Conservation (phyloP, 2,113 vertebrate species). For the Ameiurus melas region DNA sequence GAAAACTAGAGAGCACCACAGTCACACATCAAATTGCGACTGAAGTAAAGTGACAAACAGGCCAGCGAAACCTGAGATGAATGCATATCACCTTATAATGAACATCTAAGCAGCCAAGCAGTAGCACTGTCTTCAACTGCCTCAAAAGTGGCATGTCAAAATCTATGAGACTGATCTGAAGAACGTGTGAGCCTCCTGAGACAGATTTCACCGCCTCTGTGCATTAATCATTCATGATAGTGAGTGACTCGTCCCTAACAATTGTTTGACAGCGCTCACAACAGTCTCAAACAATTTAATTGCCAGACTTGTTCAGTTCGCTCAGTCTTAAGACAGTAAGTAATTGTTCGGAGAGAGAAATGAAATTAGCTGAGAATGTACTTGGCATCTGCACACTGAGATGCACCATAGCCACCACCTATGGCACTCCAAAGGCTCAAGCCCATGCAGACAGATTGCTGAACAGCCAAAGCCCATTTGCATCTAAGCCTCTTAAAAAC, state of each 20-base stretch:
- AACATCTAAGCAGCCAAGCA: constrained; percentile 57
- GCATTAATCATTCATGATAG: constrained; percentile 64
- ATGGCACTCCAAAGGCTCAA: constrained; percentile 40
- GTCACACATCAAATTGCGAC: constrained; percentile 35
- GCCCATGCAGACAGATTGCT: constrained; percentile 52
- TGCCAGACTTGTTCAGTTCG: constrained; percentile 37
- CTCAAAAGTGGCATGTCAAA: constrained; percentile 56
- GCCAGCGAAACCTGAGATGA: constrained; percentile 48
- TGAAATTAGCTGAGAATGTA: constrained; percentile 51
- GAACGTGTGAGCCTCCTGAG: constrained; percentile 57
- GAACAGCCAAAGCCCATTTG: constrained; percentile 52
- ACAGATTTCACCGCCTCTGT: constrained; percentile 53
- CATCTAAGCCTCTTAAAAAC: constrained; percentile 46
- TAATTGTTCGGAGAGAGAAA: constrained; percentile 40
- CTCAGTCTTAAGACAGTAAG: constrained; percentile 41
- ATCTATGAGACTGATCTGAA: constrained; percentile 60
- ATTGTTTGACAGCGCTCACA: constrained; percentile 33
- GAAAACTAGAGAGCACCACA: constrained; percentile 41
- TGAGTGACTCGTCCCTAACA: constrained; percentile 45
- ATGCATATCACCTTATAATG: constrained; percentile 58
- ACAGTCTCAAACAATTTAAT: constrained; percentile 33
- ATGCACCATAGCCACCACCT: constrained; percentile 44
- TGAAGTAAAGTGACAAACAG: constrained; percentile 42
- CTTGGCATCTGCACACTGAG: constrained; percentile 44
- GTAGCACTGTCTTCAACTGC: constrained; percentile 45